These are phyloP conservation scores for Protodeltote pygarga DNA, from an alignment of 2,888 invertebrate genomes.

Conservation along the genomic window DNA sequence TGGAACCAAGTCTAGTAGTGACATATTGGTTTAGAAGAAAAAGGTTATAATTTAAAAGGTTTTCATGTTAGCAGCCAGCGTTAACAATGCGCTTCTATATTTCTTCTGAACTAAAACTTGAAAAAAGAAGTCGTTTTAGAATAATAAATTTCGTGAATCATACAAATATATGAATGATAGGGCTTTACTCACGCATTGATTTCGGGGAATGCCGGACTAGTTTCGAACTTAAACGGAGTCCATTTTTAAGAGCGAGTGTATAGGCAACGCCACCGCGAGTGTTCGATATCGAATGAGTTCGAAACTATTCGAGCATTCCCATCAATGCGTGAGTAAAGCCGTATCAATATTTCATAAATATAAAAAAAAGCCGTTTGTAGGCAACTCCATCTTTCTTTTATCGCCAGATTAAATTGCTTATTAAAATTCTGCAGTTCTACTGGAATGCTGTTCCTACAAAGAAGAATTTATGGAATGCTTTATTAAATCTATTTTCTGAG, in stretches of 20 bases:
- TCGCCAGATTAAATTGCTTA: slow-evolving; percentile 6
- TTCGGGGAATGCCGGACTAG: no score
- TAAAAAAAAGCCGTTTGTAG: no score
- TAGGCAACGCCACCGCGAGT: no score
- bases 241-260: no score
- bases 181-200: no score
- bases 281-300: no score
- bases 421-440: slow-evolving; percentile 30
- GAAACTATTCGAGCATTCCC: no score
- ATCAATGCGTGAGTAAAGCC: no score
- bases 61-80: neutral
- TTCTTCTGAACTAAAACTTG: slow-evolving; percentile 8
- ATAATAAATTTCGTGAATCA: no score
- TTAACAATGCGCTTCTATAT: neutral
- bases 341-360: slow-evolving; percentile 13
- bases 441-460: slow-evolving; percentile 11
- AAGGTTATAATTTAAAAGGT: slow-evolving; percentile 20
- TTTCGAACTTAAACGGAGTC: no score
- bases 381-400: neutral
- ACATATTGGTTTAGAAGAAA: slow-evolving; percentile 18
- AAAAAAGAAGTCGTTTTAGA: no score
- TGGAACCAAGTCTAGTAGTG: neutral
- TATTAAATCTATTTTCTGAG: slow-evolving; percentile 36
- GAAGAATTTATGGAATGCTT: slow-evolving; percentile 15
- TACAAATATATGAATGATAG: no score